Percentiles rank a stretch among this genome's conserved stretches.
These are phyloP conservation scores for Sylvilagus bachmani DNA, from an alignment of 2,113 vertebrate species.

Conservation along the genomic window DNA sequence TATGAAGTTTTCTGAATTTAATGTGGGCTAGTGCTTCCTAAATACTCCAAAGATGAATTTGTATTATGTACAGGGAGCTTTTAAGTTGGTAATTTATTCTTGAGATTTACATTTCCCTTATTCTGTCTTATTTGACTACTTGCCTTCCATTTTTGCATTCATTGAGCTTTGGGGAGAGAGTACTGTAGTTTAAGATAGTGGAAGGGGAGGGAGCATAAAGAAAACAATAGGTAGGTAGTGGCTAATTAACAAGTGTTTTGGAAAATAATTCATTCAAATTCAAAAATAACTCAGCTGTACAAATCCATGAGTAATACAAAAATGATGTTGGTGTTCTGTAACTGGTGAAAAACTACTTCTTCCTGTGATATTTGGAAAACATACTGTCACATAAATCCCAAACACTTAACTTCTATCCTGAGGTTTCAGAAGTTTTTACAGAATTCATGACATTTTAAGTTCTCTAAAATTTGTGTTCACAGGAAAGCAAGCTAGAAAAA, in stretches of 20 bases:
- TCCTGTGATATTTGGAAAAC: constrained; percentile 57
- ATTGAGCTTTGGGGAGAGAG: constrained; percentile 18
- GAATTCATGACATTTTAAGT: constrained; percentile 37
- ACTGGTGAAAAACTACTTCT: constrained; percentile 62
- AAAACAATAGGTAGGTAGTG: constrained; percentile 43
- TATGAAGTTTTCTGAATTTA: constrained; percentile 63
- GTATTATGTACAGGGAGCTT: neutral
- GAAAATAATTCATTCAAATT: constrained; percentile 65
- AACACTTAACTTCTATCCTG: constrained; percentile 39
- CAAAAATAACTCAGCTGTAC: constrained; percentile 58
- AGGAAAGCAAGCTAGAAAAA: neutral
- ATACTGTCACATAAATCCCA: constrained; percentile 4
- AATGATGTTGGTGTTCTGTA: constrained; percentile 44
- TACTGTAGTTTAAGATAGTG: constrained; percentile 31
- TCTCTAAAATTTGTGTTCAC: constrained; percentile 20
- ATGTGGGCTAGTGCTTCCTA: constrained; percentile 60
- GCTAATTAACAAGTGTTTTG: constrained; percentile 69
- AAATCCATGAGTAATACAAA: constrained; percentile 72
- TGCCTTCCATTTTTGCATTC: constrained; percentile 43
- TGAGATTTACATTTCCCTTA: constrained; percentile 65
- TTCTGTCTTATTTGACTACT: constrained; percentile 60
- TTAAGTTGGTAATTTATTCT: constrained; percentile 66
- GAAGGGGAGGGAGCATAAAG: neutral
- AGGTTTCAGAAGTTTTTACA: constrained; percentile 37
- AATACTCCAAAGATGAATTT: constrained; percentile 63